Evolutionary conservation across 2,888 invertebrate species (phyloP), one percentile per base, ranked within the genome.

Genomic region (Cryptus viduatorius): DNA sequence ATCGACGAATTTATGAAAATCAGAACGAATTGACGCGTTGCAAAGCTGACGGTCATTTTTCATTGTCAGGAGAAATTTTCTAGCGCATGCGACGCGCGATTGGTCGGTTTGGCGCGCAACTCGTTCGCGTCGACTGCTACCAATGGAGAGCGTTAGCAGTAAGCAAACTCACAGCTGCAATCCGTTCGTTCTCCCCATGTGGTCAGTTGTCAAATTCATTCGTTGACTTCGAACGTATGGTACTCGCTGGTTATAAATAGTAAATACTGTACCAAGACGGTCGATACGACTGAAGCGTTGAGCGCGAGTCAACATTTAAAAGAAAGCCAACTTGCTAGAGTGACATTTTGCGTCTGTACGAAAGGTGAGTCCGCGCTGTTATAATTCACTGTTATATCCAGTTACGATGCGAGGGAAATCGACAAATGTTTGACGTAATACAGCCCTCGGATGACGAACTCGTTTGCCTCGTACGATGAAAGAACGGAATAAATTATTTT

Each of bases 181-280:
- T 24, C 56, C 19, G 56, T 56, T 56, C 12, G 12, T 10, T 24
- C 56, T 42, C 2, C 29, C 69, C 81, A 78, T 78, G 82, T 68
- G 82, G 71, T 67, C 42, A 72, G 71, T 72, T 78, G 82, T 73
- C 78, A 82, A 78, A 67, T 78, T 82, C 61, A 71, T 68, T 48
- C 61, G 72, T 73, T 53, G 72, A 68, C 78, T 44, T 68, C 7
- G 67, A 16, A 67, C 65, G 65, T 24, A 29, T 44, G 42, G 24
- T 44, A 56, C 59, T 48, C 64, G 31, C 14, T 14, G 37, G 24
- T 37, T 76, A 67, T 65, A 59, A 59, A 67, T 59, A 77, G 68
- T 29, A 56, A 77, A 31, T 59, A 68, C 68, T 10, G 44, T 19
- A 53, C 37, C 19, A 19, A 50, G 24, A 31, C 37, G 29, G 46